These are phyloP conservation scores for Otolemur crassicaudatus DNA, from an alignment of 2,797 vertebrate species.

Conservation along the genomic window DNA sequence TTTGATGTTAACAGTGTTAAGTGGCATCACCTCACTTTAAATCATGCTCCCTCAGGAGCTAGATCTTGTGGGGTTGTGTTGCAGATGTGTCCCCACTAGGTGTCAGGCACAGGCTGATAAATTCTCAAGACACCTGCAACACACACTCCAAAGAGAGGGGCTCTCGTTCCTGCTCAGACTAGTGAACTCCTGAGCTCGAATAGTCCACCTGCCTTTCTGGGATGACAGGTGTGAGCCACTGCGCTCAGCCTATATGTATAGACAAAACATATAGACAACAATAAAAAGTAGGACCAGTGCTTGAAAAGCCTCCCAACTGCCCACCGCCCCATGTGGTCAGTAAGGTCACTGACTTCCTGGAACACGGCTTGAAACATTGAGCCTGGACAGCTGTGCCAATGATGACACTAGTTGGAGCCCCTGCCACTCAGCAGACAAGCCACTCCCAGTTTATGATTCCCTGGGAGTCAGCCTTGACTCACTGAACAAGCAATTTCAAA, in stretches of 20 bases:
- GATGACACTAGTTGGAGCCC: not conserved
- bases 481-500: slow-evolving; percentile 19
- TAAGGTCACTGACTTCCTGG: not conserved
- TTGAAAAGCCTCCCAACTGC: not conserved
- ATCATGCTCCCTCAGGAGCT: no score
- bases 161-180: no score
- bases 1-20: slow-evolving; percentile 51
- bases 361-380: fast-evolving
- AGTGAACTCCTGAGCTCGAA: no score
- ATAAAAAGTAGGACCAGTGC: not conserved
- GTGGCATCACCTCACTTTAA: not conserved
- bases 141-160: not conserved
- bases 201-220: no score
- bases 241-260: not conserved
- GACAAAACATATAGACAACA: not conserved
- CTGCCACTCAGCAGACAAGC: not conserved
- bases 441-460: not conserved
- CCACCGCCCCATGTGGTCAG: not conserved
- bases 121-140: not conserved
- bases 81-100: not conserved
- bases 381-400: no score
- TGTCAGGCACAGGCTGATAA: slow-evolving; percentile 43
- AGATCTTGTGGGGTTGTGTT: not conserved
- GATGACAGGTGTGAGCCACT: no score
- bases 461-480: slow-evolving; percentile 16